Evolutionary conservation across 2,113 vertebrate species (phyloP).

Genomic region (Poecile atricapillus): DNA sequence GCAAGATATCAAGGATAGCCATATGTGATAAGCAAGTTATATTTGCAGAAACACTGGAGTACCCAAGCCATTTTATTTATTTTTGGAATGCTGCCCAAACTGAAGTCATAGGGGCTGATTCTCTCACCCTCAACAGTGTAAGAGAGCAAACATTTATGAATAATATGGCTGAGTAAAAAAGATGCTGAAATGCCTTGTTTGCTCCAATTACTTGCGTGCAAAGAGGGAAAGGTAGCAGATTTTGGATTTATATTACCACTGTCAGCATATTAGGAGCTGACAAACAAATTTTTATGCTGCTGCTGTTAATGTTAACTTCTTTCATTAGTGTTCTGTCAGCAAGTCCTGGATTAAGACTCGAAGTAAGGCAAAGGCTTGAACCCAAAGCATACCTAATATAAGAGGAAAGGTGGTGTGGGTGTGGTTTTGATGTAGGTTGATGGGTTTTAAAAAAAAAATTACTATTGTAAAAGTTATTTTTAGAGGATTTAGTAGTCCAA

Average conservation of each 20-base stretch:
- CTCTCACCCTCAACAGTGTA: background rate
- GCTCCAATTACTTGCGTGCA: background rate
- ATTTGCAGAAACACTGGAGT: background rate
- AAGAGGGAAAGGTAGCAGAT: background rate
- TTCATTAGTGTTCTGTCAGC: background rate
- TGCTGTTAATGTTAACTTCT: background rate
- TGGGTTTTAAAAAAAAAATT: fast-evolving
- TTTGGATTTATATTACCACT: background rate
- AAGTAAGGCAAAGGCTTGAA: background rate
- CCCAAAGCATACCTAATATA: background rate
- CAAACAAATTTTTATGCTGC: background rate
- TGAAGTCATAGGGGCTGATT: background rate
- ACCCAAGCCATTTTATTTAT: background rate
- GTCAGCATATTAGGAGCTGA: background rate
- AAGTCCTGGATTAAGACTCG: background rate
- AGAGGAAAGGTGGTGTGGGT: background rate
- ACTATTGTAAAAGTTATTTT: background rate
- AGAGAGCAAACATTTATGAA: background rate
- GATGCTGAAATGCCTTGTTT: background rate
- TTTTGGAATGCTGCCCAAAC: background rate
- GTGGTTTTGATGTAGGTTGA: background rate
- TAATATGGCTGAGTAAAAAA: background rate
- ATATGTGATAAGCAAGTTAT: background rate
- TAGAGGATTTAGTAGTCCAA: background rate
- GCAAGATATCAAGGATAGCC: background rate